These are phyloP conservation scores for Caracal caracal DNA, from an alignment of 2,113 vertebrate genomes.

Conservation along the genomic window DNA sequence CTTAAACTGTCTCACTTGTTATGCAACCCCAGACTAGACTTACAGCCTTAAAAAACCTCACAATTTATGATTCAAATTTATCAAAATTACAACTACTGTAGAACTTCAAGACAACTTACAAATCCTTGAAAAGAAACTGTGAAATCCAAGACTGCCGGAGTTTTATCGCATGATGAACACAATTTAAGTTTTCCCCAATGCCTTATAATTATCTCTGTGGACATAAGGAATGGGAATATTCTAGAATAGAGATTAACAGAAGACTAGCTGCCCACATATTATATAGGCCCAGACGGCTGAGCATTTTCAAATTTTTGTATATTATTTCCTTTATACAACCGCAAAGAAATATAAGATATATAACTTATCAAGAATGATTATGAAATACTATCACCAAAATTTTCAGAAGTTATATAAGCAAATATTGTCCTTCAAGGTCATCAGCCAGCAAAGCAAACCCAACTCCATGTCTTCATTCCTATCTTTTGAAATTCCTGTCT, in stretches of 20 bases:
- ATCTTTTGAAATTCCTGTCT: not conserved
- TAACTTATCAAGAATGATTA: not conserved
- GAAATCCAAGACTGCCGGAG: not conserved
- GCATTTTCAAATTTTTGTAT: not conserved
- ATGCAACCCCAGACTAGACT: not conserved
- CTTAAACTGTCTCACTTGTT: conserved; percentile 18
- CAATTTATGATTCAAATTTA: not conserved
- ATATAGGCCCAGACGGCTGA: not conserved
- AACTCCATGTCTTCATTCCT: not conserved
- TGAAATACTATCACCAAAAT: not conserved
- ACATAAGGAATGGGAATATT: not conserved
- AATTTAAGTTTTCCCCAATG: not conserved
- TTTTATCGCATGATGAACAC: not conserved
- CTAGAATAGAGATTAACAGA: not conserved
- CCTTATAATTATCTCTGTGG: not conserved
- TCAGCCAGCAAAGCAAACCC: not conserved
- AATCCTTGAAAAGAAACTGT: not conserved
- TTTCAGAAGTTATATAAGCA: not conserved
- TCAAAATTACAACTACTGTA: not conserved
- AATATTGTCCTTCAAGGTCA: not conserved
- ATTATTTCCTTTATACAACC: not conserved
- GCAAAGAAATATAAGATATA: not conserved
- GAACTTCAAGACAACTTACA: not conserved
- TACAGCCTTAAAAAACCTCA: not conserved
- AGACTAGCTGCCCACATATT: not conserved